Evolutionary conservation across 2,888 invertebrate species (phyloP), one percentile per base, ranked within the genome.

Genomic region (Volucella zonaria): DNA sequence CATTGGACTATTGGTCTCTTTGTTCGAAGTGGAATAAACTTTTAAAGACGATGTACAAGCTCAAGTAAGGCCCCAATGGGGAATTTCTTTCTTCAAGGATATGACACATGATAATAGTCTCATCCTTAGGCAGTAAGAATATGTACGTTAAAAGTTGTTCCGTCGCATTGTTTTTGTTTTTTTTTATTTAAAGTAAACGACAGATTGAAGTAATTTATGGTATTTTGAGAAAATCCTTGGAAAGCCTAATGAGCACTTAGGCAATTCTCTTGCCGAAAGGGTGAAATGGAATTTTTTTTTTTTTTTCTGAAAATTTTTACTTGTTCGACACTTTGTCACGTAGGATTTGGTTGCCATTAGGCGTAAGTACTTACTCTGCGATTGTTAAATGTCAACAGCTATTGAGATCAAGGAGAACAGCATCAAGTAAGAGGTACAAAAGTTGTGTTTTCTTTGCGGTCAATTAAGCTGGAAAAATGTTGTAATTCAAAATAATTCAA

Each of bases 161-260:
- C 58, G 49, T n/a, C 38, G 82, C 74, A 31, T 67, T 15, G 62
- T 12, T 58, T 38, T 66, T 70, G 51, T 15, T 52, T 45, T 23
- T 6, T 74, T 52, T 43, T 42, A 23, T n/a, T 42, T n/a, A 62
- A 12, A 51, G 18, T 74, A 73, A 78, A 62, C 45, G 82, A 62
- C 74, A 61, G 73, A 68, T 73, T 68, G 49, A 43, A 51, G 62
- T 58, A 82, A 78, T 45, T 66, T 73, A n/a, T n/a, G n/a, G n/a
- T n/a, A 62, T 61, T 47, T 18, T 14, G 15, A 14, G 14, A 43
- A 8, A 8, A 56, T 62, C 11, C 12, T 38, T 56, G 43, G 47
- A 67, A 62, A 12, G 51, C 51, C 68, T 82, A 82, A 82, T 82
- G 82, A 82, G 82, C 78, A 82, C 82, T 82, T 66, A 59, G 64